A percentile compares a stretch with the other conserved stretches of the same genome.
phyloP scores from a whole-genome alignment of 64 coral and sea anemone species.

The Astreopora myriophthalma region DNA sequence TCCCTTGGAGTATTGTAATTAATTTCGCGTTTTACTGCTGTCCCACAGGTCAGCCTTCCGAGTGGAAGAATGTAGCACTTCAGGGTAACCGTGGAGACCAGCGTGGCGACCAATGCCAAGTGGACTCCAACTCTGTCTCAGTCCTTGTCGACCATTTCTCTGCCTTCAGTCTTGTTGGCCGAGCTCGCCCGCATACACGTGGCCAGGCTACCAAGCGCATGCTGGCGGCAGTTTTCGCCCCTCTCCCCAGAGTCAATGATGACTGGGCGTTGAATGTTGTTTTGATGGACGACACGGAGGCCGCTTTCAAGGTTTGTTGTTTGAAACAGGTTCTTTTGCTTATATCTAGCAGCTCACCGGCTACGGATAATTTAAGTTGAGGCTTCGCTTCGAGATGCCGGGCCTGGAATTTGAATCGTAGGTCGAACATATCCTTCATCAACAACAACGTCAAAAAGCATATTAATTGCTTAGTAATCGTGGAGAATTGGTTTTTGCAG shows the following conservation, averaged over 20 bases:
- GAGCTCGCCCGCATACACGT: constrained; percentile 29
- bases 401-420: too few species aligned
- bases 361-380: too few species aligned
- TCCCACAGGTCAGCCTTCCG: constrained; percentile 50
- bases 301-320: constrained; percentile 35
- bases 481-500: too few species aligned
- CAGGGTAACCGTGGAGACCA: constrained; percentile 33
- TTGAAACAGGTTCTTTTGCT: not conserved
- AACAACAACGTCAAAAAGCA: too few species aligned
- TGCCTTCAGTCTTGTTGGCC: constrained; percentile 39
- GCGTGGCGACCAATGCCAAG: constrained; percentile 55
- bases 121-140: constrained; percentile 67
- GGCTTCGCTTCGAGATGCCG: too few species aligned
- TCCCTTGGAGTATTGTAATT: too few species aligned
- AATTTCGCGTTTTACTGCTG: too few species aligned
- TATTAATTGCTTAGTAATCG: too few species aligned
- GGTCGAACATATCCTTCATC: too few species aligned
- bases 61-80: constrained; percentile 62
- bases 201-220: constrained; percentile 56
- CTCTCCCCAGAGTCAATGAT: constrained; percentile 33
- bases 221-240: constrained; percentile 32
- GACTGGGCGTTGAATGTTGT: constrained; percentile 39
- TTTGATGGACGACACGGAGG: constrained; percentile 27
- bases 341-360: not conserved
- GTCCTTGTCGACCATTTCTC: constrained; percentile 76